Conservation (phyloP, 1,140 invertebrate species). For the Papilio polytes region DNA sequence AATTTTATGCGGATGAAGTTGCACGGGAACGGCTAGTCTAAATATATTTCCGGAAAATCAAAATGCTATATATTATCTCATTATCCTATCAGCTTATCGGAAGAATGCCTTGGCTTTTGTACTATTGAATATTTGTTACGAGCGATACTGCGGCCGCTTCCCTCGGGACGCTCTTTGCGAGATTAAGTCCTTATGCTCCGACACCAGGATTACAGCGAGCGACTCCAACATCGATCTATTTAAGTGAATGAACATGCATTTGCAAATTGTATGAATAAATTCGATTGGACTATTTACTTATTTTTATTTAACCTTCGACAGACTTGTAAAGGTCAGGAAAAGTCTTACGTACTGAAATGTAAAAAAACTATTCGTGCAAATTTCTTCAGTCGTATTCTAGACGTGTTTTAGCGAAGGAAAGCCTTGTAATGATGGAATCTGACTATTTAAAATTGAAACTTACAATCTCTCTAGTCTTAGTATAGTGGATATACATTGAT, state of each 20-base stretch:
- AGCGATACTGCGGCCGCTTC: not conserved
- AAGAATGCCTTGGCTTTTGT: conserved; percentile 2
- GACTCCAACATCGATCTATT: conserved; percentile 4
- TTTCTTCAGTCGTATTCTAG: too few relatives aligned
- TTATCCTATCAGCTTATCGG: conserved; percentile 28
- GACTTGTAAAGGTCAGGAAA: not conserved
- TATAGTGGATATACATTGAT: too few relatives aligned
- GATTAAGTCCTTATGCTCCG: conserved; percentile 28
- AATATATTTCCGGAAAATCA: not conserved
- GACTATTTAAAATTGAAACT: too few relatives aligned
- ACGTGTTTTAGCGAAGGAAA: too few relatives aligned
- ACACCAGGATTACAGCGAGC: conserved; percentile 3
- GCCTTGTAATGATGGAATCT: too few relatives aligned
- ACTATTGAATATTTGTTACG: conserved; percentile 17
- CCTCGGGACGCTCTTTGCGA: conserved; percentile 1
- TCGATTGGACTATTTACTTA: not conserved
- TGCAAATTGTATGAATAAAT: conserved; percentile 19
- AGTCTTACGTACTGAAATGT: not conserved
- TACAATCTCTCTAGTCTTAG: too few relatives aligned
- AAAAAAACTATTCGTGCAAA: too few relatives aligned
- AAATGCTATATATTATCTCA: conserved; percentile 16
- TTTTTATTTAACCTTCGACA: not conserved
- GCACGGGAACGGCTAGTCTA: too few relatives aligned
- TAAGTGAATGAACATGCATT: conserved; percentile 9
- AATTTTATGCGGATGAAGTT: too few relatives aligned